Conservation (phyloP, 2,797 vertebrate genomes). For the Urosaurus nigricauda region DNA sequence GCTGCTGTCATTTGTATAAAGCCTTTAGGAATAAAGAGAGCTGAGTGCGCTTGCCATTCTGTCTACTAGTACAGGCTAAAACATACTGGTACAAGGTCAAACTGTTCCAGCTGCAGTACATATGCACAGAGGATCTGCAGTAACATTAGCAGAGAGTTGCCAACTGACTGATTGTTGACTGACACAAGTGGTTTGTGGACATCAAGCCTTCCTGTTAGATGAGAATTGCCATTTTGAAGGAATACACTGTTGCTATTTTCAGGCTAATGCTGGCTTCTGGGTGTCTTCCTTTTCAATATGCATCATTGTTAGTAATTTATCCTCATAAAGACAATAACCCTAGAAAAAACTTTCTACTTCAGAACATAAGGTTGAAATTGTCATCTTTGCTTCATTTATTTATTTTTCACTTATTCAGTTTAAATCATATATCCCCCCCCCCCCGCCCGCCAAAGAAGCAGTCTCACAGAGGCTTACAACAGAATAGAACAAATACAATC, state of each 20-base stretch:
- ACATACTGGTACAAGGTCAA: neutral
- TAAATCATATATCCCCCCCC: no score
- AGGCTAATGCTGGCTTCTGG: neutral
- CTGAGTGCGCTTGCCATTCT: neutral
- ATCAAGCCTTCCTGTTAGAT: neutral
- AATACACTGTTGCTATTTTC: neutral
- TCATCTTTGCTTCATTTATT: neutral
- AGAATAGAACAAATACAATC: no score
- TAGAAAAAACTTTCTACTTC: neutral
- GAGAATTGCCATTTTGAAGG: neutral
- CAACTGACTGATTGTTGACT: neutral
- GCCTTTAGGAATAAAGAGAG: neutral
- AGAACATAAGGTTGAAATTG: neutral
- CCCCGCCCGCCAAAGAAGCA: no score
- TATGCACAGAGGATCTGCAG: neutral
- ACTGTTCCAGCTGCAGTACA: neutral
- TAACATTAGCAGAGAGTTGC: neutral
- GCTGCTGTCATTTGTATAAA: slow-evolving; percentile 5
- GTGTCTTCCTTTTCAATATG: neutral
- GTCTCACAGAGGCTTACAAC: no score
- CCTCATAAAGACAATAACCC: neutral
- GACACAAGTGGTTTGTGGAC: no score
- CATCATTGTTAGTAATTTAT: neutral
- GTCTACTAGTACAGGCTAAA: neutral
- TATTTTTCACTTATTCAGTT: no score